These are phyloP conservation scores for Chaetops frenatus DNA, from an alignment of 2,113 vertebrate species.

Conservation along the genomic window DNA sequence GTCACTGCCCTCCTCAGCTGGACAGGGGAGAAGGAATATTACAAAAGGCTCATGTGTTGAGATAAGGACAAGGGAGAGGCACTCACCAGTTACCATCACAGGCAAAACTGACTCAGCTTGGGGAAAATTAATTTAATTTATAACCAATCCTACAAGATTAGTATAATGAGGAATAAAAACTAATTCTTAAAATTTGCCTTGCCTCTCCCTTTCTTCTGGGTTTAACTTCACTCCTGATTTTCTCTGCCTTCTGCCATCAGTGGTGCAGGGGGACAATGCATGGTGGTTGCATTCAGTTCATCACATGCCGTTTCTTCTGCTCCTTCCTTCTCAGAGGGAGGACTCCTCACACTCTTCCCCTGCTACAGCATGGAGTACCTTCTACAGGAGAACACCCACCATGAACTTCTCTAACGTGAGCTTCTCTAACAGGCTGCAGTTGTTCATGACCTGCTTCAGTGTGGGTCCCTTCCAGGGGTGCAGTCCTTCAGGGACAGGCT, in stretches of 20 bases:
- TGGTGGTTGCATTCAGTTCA: background rate
- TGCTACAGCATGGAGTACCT: background rate
- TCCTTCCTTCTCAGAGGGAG: background rate
- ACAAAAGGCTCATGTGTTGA: background rate
- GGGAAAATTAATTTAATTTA: background rate
- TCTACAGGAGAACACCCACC: background rate
- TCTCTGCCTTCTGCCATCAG: background rate
- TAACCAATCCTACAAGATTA: background rate
- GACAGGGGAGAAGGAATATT: background rate
- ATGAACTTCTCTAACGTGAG: background rate
- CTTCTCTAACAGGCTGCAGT: background rate
- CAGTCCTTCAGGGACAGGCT: background rate
- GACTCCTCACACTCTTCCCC: background rate
- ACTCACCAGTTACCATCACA: fast-evolving
- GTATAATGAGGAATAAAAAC: background rate
- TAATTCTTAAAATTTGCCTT: background rate
- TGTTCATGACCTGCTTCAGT: background rate
- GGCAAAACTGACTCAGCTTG: background rate
- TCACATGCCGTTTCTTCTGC: background rate
- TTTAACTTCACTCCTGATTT: background rate
- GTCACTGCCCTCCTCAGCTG: background rate
- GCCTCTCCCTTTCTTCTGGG: background rate
- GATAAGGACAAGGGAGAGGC: background rate
- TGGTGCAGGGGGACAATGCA: background rate
- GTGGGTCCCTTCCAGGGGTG: background rate